Percentiles rank a stretch among this genome's conserved stretches.
These are phyloP conservation scores for Clupea harengus DNA, from an alignment of 2,113 vertebrate genomes.

Conservation along the genomic window DNA sequence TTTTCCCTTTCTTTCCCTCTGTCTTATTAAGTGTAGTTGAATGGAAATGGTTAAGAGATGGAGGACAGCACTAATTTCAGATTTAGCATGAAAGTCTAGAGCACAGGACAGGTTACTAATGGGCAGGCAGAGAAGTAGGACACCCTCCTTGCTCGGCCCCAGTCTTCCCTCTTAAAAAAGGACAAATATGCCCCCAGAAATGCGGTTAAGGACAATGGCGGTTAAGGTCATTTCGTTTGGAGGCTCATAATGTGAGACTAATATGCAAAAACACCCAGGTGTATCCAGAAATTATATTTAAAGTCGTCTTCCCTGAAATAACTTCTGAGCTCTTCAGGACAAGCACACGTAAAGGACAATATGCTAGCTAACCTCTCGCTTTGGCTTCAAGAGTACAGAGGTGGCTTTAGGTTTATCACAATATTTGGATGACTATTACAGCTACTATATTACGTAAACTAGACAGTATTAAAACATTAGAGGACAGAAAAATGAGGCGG, in stretches of 20 bases:
- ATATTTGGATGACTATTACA: neutral
- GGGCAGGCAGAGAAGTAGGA: neutral
- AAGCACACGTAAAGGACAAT: neutral
- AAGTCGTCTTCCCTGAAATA: neutral
- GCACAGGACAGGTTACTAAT: neutral
- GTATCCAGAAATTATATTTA: neutral
- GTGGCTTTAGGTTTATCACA: neutral
- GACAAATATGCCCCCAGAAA: neutral
- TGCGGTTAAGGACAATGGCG: neutral
- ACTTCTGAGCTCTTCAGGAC: neutral
- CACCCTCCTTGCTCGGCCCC: neutral
- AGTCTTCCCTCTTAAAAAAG: neutral
- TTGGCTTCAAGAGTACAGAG: neutral
- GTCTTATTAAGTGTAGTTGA: neutral
- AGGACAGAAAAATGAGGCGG: too few relatives aligned
- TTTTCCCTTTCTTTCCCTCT: neutral
- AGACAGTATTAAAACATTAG: too few relatives aligned
- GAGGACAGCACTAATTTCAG: neutral
- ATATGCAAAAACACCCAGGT: neutral
- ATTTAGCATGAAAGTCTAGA: neutral
- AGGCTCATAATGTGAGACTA: neutral
- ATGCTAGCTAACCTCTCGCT: neutral
- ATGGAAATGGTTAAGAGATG: neutral
- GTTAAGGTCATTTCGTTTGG: neutral
- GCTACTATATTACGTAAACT: neutral